Evolutionary conservation across 2,113 vertebrate genomes (phyloP).

Genomic region (Himantopus leucocephalus): DNA sequence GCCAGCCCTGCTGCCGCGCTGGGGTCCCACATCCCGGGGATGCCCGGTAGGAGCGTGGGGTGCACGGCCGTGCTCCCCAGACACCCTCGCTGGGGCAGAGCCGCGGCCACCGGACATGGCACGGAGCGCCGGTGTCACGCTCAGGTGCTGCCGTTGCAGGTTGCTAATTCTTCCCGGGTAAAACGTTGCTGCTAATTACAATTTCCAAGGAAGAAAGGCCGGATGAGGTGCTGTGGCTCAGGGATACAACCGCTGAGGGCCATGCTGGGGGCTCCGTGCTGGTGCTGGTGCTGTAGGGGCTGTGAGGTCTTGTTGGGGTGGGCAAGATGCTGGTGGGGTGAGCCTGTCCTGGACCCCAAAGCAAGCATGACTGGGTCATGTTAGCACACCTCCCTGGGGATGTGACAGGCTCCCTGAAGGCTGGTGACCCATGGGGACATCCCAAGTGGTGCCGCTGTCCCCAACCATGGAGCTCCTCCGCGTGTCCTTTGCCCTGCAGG

Average conservation of each 20-base stretch:
- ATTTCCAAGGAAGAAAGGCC: conserved; percentile 14
- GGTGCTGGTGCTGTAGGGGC: background rate
- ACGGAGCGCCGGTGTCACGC: background rate
- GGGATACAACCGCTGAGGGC: too few species aligned
- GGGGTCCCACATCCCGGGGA: background rate
- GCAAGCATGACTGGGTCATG: background rate
- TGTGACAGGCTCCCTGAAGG: background rate
- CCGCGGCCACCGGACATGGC: rapidly evolving
- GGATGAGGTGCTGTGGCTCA: background rate
- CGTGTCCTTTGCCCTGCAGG: background rate
- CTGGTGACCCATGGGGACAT: background rate
- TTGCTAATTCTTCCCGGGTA: conserved; percentile 25
- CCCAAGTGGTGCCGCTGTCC: background rate
- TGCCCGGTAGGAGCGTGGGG: rapidly evolving
- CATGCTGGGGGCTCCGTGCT: background rate
- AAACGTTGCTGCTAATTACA: conserved; percentile 40
- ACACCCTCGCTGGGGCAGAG: background rate
- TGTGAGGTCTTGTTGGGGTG: background rate
- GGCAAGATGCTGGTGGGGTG: background rate
- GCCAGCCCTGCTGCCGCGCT: background rate
- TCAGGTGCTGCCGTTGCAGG: background rate
- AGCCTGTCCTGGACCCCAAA: background rate
- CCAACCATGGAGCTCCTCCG: rapidly evolving
- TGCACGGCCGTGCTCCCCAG: background rate
- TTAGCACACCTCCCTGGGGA: background rate